Evolutionary conservation across 2,113 vertebrate genomes (phyloP).

Genomic region (Formicarius rufipectus): DNA sequence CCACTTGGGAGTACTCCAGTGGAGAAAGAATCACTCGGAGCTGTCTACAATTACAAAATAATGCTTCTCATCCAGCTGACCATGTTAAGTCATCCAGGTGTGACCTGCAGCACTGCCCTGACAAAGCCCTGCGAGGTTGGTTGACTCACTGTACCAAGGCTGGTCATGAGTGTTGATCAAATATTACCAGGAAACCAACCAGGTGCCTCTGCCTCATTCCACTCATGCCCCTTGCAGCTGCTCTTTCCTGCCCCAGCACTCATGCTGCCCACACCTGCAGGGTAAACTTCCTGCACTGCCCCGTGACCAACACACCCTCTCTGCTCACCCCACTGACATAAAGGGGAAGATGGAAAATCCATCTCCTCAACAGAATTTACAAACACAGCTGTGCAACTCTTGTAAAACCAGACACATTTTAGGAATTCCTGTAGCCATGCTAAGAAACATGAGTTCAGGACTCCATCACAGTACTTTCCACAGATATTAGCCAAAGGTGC

Average conservation of each 20-base stretch:
- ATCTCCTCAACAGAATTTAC: not conserved
- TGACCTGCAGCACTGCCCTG: not conserved
- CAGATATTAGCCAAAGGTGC: not conserved
- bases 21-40: not conserved
- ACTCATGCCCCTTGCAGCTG: not conserved
- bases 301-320: accelerated
- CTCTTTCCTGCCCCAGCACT: not conserved
- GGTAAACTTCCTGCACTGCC: not conserved
- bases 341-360: accelerated
- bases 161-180: not conserved
- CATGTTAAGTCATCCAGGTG: not conserved
- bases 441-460: not conserved
- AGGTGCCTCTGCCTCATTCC: not conserved
- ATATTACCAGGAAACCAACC: not conserved
- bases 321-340: not conserved
- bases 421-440: not conserved
- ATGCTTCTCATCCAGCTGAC: not conserved
- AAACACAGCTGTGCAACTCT: not conserved
- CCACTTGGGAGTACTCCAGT: not conserved
- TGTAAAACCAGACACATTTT: accelerated
- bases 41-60: accelerated
- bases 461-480: not conserved
- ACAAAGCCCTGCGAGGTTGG: not conserved
- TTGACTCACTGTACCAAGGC: not conserved
- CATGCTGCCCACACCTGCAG: accelerated